Evolutionary conservation across 53 echinoderm and acorn worm genomes (phyloP).

Genomic region (Echinometra lucunter): DNA sequence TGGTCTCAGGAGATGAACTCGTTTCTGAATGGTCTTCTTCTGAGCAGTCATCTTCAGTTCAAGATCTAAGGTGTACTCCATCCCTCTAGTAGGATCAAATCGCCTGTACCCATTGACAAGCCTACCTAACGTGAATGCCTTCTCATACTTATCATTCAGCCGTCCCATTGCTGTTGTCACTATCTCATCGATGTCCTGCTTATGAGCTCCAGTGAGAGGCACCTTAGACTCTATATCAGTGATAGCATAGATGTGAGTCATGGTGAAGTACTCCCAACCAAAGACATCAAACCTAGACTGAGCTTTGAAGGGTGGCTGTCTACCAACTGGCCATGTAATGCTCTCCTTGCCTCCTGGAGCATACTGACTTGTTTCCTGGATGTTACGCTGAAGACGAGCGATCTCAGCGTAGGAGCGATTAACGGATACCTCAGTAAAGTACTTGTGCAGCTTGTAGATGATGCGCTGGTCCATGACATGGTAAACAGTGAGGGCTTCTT

Average conservation of each 20-base stretch:
- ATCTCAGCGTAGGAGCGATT: conserved; percentile 85
- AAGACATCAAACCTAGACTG: conserved; percentile 92
- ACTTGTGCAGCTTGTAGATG: conserved; percentile 96
- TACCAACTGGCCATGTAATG: conserved; percentile 91
- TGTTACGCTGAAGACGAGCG: conserved; percentile 75
- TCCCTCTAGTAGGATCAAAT: conserved; percentile 93
- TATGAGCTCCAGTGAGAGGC: conserved; percentile 89
- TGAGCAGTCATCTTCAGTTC: conserved; percentile 90
- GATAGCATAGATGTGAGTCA: conserved; percentile 91
- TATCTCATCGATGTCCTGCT: conserved; percentile 95
- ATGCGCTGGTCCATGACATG: conserved; percentile 90
- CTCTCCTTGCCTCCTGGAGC: conserved; percentile 87
- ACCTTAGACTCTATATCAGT: conserved; percentile 85
- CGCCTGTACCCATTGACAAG: conserved; percentile 95
- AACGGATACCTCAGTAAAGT: conserved; percentile 84
- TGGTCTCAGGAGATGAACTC: conserved; percentile 91
- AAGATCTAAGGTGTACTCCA: conserved; percentile 96
- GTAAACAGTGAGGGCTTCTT: conserved; percentile 85
- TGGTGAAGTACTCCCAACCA: conserved; percentile 97
- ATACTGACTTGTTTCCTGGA: conserved; percentile 77
- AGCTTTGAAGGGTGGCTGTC: conserved; percentile 81
- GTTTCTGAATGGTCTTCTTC: conserved; percentile 89
- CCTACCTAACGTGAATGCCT: conserved; percentile 89
- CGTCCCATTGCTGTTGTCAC: conserved; percentile 89
- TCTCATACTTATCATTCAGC: conserved; percentile 89